Evolutionary conservation across 2,888 invertebrate species (phyloP).

Genomic region (Lucinisca nassula): DNA sequence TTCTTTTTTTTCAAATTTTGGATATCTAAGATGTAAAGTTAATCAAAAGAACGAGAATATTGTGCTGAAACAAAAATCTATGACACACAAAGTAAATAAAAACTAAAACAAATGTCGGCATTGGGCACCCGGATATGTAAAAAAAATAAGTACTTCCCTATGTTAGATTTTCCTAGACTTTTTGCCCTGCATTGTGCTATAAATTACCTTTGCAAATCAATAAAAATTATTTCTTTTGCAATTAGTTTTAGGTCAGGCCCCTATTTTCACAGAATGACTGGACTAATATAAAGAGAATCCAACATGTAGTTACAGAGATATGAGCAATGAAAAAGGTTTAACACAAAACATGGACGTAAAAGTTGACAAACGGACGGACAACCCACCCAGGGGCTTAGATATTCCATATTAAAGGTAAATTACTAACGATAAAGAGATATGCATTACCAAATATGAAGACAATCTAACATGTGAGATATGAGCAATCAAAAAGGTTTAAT

Average conservation of each 20-base stretch:
- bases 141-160: neutral
- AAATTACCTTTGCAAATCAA: neutral
- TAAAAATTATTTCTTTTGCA: neutral
- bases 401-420: too few relatives aligned
- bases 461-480: too few relatives aligned
- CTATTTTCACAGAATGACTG: neutral
- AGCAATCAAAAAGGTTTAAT: too few relatives aligned
- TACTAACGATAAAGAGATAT: too few relatives aligned
- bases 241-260: neutral
- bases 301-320: too few relatives aligned
- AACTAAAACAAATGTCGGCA: neutral
- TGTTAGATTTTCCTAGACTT: neutral
- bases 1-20: too few relatives aligned
- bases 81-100: neutral
- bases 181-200: neutral
- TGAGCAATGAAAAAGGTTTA: too few relatives aligned
- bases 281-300: too few relatives aligned
- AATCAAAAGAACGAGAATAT: constrained; percentile 9
- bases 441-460: too few relatives aligned
- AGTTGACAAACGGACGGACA: too few relatives aligned
- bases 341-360: too few relatives aligned
- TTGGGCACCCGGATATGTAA: neutral
- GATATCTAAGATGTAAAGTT: neutral
- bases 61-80: constrained; percentile 35
- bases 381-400: too few relatives aligned